These are phyloP conservation scores for Xanthorhoe spadicearia DNA, from an alignment of 2,888 invertebrate genomes.

Conservation along the genomic window DNA sequence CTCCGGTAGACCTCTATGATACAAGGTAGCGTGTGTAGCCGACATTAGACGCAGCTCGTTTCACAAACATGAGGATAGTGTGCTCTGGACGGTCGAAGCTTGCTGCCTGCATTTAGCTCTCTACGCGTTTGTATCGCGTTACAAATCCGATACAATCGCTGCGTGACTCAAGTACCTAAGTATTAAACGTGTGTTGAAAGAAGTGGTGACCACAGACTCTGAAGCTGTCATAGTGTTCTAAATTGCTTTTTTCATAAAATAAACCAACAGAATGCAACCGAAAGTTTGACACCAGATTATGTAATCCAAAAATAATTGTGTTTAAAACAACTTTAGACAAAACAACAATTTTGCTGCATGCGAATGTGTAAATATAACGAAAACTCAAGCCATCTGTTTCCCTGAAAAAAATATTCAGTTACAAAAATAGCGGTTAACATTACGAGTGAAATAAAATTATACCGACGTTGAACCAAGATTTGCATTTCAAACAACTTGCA, in stretches of 20 bases:
- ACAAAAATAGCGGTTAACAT: constrained; percentile 14
- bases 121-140: no score
- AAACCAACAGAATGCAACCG: neutral
- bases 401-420: constrained; percentile 10
- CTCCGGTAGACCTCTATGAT: no score
- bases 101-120: no score
- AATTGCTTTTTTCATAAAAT: neutral
- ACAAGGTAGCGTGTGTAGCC: no score
- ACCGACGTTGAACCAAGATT: constrained; percentile 36
- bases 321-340: constrained; percentile 1
- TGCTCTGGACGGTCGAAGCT: no score
- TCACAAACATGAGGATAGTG: no score
- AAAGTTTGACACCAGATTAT: neutral
- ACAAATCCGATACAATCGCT: no score
- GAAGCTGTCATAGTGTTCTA: neutral
- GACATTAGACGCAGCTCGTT: no score
- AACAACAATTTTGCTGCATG: neutral
- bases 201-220: no score
- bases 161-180: no score
- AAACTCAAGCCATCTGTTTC: constrained; percentile 10
- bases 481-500: constrained; percentile 50
- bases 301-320: neutral
- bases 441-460: constrained; percentile 20
- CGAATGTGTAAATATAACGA: constrained; percentile 6
- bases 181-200: no score